Evolutionary conservation across 1,140 invertebrate genomes (phyloP).

Genomic region (Meloidogyne exigua): DNA sequence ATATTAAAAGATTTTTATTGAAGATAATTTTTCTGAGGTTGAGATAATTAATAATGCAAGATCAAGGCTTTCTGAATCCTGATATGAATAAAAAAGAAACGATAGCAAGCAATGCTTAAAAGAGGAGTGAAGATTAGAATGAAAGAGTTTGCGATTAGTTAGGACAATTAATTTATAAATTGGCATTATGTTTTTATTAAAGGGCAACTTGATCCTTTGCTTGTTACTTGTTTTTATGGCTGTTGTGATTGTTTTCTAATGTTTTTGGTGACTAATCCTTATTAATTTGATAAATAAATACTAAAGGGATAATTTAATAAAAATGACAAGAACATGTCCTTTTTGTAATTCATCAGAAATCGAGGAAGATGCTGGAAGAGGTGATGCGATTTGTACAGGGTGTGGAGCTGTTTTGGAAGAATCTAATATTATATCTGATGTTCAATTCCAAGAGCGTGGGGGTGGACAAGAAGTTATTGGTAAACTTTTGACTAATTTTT

Average conservation of each 20-base stretch:
- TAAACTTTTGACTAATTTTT: constrained; percentile 57
- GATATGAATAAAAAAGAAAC: no score
- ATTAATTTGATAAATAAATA: not conserved
- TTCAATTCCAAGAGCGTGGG: constrained; percentile 88
- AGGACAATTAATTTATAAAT: not conserved
- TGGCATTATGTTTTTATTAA: not conserved
- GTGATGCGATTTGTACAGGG: constrained; percentile 89
- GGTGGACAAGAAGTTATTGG: constrained; percentile 83
- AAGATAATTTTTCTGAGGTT: no score
- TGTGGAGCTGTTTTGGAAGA: constrained; percentile 94
- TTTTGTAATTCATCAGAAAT: constrained; percentile 59
- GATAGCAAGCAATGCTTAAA: no score
- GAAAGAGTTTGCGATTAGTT: not conserved
- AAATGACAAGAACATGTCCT: constrained; percentile 55
- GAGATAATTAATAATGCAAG: no score
- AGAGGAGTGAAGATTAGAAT: no score
- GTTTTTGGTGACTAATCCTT: not conserved
- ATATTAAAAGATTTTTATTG: no score
- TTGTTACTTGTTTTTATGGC: not conserved
- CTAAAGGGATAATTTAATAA: not conserved
- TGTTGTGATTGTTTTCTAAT: not conserved
- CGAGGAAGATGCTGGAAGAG: constrained; percentile 68
- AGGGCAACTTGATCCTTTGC: not conserved
- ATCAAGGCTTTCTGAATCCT: no score
- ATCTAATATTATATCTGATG: constrained; percentile 89